phyloP scores from a whole-genome alignment of 1,140 invertebrate genomes.

The Nasonia longicornis region DNA sequence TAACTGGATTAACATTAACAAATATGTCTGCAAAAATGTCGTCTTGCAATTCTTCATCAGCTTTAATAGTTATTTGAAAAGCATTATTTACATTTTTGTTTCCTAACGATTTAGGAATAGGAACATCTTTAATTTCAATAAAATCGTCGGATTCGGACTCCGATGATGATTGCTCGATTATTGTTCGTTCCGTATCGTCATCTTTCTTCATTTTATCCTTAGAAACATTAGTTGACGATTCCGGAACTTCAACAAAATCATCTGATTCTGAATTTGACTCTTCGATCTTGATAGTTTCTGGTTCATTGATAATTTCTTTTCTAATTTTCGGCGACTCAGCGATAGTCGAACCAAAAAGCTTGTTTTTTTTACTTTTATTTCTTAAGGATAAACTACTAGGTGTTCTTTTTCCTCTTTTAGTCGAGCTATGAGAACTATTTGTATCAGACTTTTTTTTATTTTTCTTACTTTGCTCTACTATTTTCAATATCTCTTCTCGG shows the following conservation, averaged over 20 bases:
- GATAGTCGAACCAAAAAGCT: constrained; percentile 17
- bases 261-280: constrained; percentile 62
- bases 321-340: neutral
- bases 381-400: constrained; percentile 50
- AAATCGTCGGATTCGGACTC: constrained; percentile 68
- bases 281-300: constrained; percentile 5
- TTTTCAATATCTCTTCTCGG: constrained; percentile 72
- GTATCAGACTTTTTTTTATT: constrained; percentile 50
- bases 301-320: constrained; percentile 26
- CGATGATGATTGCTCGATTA: constrained; percentile 53
- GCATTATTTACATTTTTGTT: constrained; percentile 19
- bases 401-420: constrained; percentile 50
- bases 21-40: constrained; percentile 75
- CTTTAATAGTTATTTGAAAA: constrained; percentile 59
- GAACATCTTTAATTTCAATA: constrained; percentile 59
- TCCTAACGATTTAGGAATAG: constrained; percentile 44
- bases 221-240: constrained; percentile 34
- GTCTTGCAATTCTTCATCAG: constrained; percentile 66
- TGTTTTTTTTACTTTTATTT: constrained; percentile 54
- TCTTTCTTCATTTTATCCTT: constrained; percentile 36
- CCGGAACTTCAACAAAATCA: constrained; percentile 54
- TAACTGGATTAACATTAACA: neutral
- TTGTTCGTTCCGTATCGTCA: constrained; percentile 39
- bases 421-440: constrained; percentile 16
- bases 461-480: constrained; percentile 72